Base-by-base conservation (phyloP, 2,113 vertebrate species). In the Oophaga pumilio region DNA sequence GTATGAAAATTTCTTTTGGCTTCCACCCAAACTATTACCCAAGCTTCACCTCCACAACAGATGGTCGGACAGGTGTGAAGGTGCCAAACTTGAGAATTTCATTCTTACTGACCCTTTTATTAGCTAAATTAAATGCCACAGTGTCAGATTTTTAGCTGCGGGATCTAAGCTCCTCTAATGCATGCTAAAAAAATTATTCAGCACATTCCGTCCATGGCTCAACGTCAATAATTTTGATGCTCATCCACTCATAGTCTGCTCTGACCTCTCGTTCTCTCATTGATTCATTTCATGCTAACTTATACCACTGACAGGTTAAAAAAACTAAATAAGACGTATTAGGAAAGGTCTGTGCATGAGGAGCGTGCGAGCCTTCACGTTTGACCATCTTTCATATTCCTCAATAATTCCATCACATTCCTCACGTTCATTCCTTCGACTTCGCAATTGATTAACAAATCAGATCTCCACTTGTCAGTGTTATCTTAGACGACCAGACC, bases 401-500 rank as follows among this genome's bases (percentile, higher is more conserved):
- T 62, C 77, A 57, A 87, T 83, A 82, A 87, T 87, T 87, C 79
- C 43, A 74, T 84, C 73, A 68, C 60, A 62, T 88, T 77, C 57
- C 60, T 33, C 62, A 28, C 71, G 14, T 13, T 62, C 71, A 13
- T 83, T 76, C 60, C 82, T 69, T 76, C 59, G 64, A 50, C 80
- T 76, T 17, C n/a, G 49, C 56, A 73, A 88, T 88, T 88, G 87
- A 88, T 88, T 88, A 88, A 88, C 86, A 82, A 88, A 88, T 68
- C 87, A 84, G 80, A 59, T 17, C 80, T 66, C 53, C 20, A 14
- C 81, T 52, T 81, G 80, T 76, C 87, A 77, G 80, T 57, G 80
- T 88, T 88, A 88, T 88, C 87, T 88, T 82, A 69, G 71, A 52
- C 74, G 80, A 20, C 69, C 86, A 87, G 86, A 69, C 79, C 71